Conservation (phyloP, 2,113 vertebrate genomes). For the Carollia perspicillata region DNA sequence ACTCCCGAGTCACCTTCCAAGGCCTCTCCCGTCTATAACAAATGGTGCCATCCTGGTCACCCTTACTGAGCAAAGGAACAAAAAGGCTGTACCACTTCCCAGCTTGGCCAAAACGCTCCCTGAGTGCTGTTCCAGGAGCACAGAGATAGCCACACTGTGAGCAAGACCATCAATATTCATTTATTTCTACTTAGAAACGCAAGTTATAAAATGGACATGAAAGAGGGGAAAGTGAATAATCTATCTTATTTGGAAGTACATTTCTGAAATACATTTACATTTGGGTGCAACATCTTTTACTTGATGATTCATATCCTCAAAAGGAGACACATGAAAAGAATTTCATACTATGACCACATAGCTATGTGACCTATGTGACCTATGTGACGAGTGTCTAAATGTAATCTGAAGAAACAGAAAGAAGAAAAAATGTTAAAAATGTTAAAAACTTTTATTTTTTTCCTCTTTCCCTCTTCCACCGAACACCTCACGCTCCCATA, state of each 20-base stretch:
- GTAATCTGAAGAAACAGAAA: constrained; percentile 43
- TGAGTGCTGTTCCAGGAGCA: background rate
- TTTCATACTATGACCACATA: background rate
- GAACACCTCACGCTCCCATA: too few species aligned
- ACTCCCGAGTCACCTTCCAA: background rate
- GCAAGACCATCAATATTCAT: background rate
- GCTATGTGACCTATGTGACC: background rate
- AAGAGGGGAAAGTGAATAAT: background rate
- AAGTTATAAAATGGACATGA: background rate
- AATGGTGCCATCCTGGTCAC: background rate
- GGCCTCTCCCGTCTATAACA: background rate
- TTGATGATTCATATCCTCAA: constrained; percentile 17
- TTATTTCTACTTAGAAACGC: background rate
- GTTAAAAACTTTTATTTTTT: background rate
- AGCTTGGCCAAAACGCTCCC: background rate
- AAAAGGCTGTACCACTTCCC: background rate
- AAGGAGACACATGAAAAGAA: background rate
- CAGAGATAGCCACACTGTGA: background rate
- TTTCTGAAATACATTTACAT: constrained; percentile 10
- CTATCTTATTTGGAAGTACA: background rate
- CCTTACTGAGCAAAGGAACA: background rate
- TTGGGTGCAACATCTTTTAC: background rate
- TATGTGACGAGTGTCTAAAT: background rate
- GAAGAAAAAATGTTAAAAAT: background rate
- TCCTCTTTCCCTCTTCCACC: background rate